Evolutionary conservation across 2,113 vertebrate species (phyloP).

Genomic region (Laticauda colubrina): DNA sequence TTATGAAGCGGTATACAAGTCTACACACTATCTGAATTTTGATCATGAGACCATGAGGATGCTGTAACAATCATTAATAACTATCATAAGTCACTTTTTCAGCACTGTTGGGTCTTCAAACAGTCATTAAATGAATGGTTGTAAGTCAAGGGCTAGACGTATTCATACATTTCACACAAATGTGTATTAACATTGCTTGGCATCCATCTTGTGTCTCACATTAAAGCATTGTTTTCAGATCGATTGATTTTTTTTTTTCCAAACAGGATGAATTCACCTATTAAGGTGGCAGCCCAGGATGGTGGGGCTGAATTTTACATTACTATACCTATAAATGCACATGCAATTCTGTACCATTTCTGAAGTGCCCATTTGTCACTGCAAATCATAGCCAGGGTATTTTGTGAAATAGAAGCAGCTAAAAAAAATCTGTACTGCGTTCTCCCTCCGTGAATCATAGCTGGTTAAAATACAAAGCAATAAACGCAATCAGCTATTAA

Average conservation of each 20-base stretch:
- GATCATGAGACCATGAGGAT: too few relatives aligned
- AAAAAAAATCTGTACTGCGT: neutral
- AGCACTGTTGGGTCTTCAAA: too few relatives aligned
- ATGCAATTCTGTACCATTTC: neutral
- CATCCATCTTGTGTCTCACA: neutral
- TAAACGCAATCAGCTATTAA: neutral
- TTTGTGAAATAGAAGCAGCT: neutral
- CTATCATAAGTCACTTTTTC: too few relatives aligned
- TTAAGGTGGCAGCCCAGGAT: neutral
- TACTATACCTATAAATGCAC: neutral
- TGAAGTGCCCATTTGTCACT: neutral
- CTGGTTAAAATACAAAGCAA: neutral
- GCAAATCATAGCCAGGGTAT: neutral
- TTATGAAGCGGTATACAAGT: too few relatives aligned
- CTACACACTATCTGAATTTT: too few relatives aligned
- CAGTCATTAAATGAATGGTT: too few relatives aligned
- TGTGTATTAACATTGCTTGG: constrained; percentile 9
- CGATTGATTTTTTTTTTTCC: neutral
- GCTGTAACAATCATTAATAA: too few relatives aligned
- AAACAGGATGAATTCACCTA: neutral
- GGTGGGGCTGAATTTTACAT: neutral
- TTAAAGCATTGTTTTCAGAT: neutral
- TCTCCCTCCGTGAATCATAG: neutral
- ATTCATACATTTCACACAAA: neutral
- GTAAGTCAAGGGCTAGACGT: too few relatives aligned